These are phyloP conservation scores for Drosophila dives DNA, from an alignment of 2,888 invertebrate genomes.

Conservation along the genomic window DNA sequence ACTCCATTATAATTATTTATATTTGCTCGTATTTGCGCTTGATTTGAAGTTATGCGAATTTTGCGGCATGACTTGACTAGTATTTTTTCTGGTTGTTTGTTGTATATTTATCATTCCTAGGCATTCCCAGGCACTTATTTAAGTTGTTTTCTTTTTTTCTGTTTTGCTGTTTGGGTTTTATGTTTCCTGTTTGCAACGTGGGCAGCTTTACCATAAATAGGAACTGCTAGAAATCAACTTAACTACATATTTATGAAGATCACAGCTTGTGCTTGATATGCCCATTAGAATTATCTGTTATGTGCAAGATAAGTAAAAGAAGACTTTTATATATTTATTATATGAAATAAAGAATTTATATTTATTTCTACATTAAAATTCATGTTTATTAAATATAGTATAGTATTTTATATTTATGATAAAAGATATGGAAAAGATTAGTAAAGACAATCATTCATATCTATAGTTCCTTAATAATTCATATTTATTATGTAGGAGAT, in stretches of 20 bases:
- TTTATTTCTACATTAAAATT: neutral
- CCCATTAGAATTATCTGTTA: neutral
- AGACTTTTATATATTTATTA: neutral
- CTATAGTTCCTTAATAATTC: too few species aligned
- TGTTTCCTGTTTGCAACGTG: conserved; percentile 35
- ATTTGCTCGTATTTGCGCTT: conserved; percentile 45
- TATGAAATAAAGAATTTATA: neutral
- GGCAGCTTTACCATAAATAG: conserved; percentile 5
- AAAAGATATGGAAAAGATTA: neutral
- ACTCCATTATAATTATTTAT: conserved; percentile 66
- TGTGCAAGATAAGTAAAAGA: neutral
- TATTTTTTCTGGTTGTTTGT: conserved; percentile 10
- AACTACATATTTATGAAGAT: neutral
- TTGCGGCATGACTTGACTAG: conserved; percentile 25
- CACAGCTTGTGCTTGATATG: neutral
- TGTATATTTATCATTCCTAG: conserved; percentile 18
- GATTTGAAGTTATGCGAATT: conserved; percentile 72
- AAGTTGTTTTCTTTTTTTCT: conserved; percentile 5
- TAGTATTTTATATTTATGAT: neutral
- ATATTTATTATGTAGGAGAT: too few species aligned
- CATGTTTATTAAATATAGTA: neutral
- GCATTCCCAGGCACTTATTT: conserved; percentile 30
- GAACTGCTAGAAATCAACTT: neutral
- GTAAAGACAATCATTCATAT: too few species aligned
- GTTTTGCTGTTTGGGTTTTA: conserved; percentile 6